These are phyloP conservation scores for Hydractinia echinata DNA, from an alignment of 30 jellyfish, hydroid and myxozoan genomes.

Conservation along the genomic window DNA sequence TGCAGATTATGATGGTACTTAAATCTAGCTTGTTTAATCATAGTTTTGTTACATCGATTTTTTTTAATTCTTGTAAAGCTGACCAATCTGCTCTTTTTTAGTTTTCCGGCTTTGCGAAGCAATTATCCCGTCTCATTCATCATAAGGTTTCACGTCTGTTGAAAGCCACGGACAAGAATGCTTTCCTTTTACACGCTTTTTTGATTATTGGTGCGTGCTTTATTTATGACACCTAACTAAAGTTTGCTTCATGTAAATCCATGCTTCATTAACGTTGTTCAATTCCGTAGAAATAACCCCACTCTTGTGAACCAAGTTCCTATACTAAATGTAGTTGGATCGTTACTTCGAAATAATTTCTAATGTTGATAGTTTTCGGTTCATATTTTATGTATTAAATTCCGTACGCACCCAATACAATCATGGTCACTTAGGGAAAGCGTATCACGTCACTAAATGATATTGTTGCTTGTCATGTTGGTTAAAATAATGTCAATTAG, in stretches of 20 bases:
- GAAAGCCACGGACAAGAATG: too few species aligned
- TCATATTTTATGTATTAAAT: not conserved
- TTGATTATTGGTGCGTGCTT: too few species aligned
- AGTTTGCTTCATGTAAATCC: not conserved
- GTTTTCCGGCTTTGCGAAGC: too few species aligned
- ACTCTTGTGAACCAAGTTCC: slow-evolving; percentile 1
- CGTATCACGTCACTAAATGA: slow-evolving; percentile 6
- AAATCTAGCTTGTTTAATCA: too few species aligned
- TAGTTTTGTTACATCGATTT: not conserved
- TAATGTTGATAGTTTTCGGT: slow-evolving; percentile 3
- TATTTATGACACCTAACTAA: too few species aligned
- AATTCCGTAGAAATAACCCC: not conserved
- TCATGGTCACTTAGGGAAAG: slow-evolving; percentile 6
- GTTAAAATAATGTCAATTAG: not conserved
- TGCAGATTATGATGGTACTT: too few species aligned
- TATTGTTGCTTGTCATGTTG: not conserved
- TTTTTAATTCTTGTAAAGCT: too few species aligned
- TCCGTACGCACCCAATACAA: slow-evolving; percentile 5
- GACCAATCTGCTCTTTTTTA: too few species aligned
- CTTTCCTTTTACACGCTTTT: too few species aligned
- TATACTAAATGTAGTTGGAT: slow-evolving; percentile 8
- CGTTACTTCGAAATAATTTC: slow-evolving; percentile 1
- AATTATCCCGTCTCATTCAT: too few species aligned
- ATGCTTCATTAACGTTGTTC: not conserved
- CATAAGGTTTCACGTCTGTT: too few species aligned